Percentiles rank a stretch among this genome's conserved stretches.
These are phyloP conservation scores for Listrodromus nycthemerus DNA, from an alignment of 2,888 invertebrate genomes.

Conservation along the genomic window DNA sequence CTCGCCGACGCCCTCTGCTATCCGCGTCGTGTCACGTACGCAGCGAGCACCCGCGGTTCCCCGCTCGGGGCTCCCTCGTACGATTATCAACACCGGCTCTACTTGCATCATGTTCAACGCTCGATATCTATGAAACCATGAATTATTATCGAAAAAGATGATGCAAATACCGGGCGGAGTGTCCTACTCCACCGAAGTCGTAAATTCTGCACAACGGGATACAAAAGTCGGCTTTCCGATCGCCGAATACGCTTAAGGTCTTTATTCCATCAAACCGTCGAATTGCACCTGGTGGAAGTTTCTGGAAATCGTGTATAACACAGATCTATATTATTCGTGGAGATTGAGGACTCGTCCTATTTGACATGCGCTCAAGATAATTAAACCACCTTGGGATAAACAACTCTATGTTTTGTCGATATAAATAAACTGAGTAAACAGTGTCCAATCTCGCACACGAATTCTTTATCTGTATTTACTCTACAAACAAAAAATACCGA, in stretches of 20 bases:
- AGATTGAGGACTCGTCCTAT: not conserved
- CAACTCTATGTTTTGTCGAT: not conserved
- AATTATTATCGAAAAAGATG: conserved; percentile 46
- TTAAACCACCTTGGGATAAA: no score
- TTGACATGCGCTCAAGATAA: not conserved
- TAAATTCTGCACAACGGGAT: conserved; percentile 3
- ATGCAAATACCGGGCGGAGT: conserved; percentile 56
- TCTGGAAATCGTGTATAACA: not conserved
- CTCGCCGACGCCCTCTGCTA: conserved; percentile 77
- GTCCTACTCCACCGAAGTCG: conserved; percentile 11
- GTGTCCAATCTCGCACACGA: not conserved
- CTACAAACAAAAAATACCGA: not conserved
- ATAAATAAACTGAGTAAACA: not conserved
- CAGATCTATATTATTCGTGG: not conserved
- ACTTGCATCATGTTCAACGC: conserved; percentile 18
- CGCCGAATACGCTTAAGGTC: not conserved
- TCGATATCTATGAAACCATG: conserved; percentile 28
- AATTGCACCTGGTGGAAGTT: not conserved
- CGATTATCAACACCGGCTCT: conserved; percentile 2
- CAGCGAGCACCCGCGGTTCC: conserved; percentile 63
- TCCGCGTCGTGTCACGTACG: conserved; percentile 78
- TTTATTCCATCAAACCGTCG: not conserved
- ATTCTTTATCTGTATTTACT: not conserved
- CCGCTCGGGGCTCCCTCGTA: conserved; percentile 30
- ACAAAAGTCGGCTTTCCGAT: not conserved